Base-by-base conservation (phyloP, 2,797 vertebrate species). In the Acanthurus lineatus region DNA sequence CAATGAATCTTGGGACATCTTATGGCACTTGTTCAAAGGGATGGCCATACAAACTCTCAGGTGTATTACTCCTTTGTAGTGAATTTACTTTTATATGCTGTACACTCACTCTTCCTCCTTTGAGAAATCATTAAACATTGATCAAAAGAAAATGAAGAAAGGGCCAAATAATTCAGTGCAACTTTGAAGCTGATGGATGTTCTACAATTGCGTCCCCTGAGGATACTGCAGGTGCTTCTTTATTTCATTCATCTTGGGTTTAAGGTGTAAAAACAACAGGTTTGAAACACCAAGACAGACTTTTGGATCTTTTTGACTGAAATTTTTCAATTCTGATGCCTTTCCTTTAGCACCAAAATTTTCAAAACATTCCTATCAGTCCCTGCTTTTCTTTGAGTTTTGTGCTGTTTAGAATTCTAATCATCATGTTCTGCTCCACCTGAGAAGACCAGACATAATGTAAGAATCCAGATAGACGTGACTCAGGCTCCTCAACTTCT, bases 401-500 rank as follows among this genome's bases (percentile, higher is more conserved):
- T n/a, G 28, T 2, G 64, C n/a, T 54, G 16, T 35, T 60, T 62
- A 32, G 77, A 48, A 42, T 11, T 77, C 48, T 84, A 73, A 86
- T 81, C 22, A 79, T 38, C n/a, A 68, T 72, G 48, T 81, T 72
- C 22, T 65, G 25, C 44, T 76, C 35, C 38, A 71, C 35, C 59
- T 73, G 65, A 83, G 63, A 25, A 42, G 25, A 68, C 32, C 53
- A 84, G 83, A 86, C 76, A 81, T 79, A 42, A 60, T 76, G 57
- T 73, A 84, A 80, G 44, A 9, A 52, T 14, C 45, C 35, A 66
- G 0, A 52, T 3, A 86, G 88, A 88, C 72, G 15, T 91, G 88
- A 92, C 73, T 92, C 89, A 93, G 52, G 48, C 22, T 71, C 40
- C 45, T 84, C 54, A 84, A 63, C 68, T 71, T 70, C 40, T 47